Conservation (phyloP, 2,888 invertebrate species). For the Pasiphila rectangulata region DNA sequence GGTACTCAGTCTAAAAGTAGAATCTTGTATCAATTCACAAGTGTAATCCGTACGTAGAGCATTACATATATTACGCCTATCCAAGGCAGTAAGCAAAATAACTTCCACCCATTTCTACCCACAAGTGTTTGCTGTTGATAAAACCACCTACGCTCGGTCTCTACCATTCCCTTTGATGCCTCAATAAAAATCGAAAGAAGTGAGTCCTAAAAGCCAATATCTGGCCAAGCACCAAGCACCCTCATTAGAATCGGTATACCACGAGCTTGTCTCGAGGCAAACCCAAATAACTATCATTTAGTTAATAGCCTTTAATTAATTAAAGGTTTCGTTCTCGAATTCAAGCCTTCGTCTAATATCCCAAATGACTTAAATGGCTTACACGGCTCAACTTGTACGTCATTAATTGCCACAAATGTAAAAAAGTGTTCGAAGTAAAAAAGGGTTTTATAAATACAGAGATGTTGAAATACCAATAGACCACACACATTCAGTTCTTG, state of each 20-base stretch:
- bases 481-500: constrained; percentile 72
- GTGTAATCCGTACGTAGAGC: not conserved
- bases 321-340: constrained; percentile 59
- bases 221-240: constrained; percentile 36
- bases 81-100: not conserved
- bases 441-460: constrained; percentile 32
- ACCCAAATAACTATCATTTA: constrained; percentile 57
- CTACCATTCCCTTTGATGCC: constrained; percentile 1
- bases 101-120: constrained; percentile 1
- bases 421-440: constrained; percentile 44
- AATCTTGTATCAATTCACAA: not conserved
- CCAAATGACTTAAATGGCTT: constrained; percentile 63
- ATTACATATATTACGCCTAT: not conserved
- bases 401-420: constrained; percentile 67
- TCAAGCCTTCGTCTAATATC: constrained; percentile 62
- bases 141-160: constrained; percentile 3
- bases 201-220: constrained; percentile 24
- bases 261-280: constrained; percentile 41
- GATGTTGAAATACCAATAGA: constrained; percentile 58
- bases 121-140: constrained; percentile 6
- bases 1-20: too few species aligned
- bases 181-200: not conserved
- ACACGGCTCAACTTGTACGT: constrained; percentile 57
- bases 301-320: constrained; percentile 71
- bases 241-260: constrained; percentile 37